A percentile compares a stretch with the other conserved stretches of the same genome.
phyloP scores from a whole-genome alignment of 1,140 invertebrate species.

The Scaptodrosophila lebanonensis region DNA sequence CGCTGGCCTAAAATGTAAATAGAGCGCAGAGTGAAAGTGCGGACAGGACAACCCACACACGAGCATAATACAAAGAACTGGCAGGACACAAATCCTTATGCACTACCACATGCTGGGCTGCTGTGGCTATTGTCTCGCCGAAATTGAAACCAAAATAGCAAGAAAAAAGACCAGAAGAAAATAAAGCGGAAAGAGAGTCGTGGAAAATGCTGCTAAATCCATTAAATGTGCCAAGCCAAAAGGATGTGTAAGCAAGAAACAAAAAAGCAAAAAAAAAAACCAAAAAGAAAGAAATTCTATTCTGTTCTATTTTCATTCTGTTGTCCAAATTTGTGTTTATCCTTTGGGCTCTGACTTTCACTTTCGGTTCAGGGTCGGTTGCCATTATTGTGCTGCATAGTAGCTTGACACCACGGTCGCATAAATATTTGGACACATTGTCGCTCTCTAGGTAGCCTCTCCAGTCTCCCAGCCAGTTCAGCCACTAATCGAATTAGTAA shows the following conservation, averaged over 20 bases:
- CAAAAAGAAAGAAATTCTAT: background rate
- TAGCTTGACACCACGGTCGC: conserved; percentile 15
- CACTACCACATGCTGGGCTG: conserved; percentile 60
- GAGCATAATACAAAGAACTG: background rate
- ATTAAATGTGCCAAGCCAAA: conserved; percentile 59
- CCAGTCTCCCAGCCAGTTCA: conserved; percentile 6
- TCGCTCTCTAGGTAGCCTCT: conserved; percentile 31
- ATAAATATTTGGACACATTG: conserved; percentile 39
- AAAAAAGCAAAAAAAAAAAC: conserved; percentile 4
- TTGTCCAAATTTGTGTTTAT: conserved; percentile 21
- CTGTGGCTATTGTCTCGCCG: conserved; percentile 28
- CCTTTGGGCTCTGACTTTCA: conserved; percentile 50
- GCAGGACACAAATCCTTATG: conserved; percentile 53
- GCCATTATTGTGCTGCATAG: background rate
- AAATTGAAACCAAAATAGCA: conserved; percentile 28
- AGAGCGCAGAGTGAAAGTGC: conserved; percentile 68
- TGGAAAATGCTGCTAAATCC: conserved; percentile 40
- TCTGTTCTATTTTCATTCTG: conserved; percentile 15
- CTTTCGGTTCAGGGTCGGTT: conserved; percentile 19
- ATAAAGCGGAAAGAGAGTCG: background rate
- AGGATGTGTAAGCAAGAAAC: background rate
- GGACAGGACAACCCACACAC: conserved; percentile 29
- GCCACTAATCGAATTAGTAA: conserved; percentile 21
- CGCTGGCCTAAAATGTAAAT: conserved; percentile 65
- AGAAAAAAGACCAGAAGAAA: conserved; percentile 27